A percentile compares a stretch with the other conserved stretches of the same genome.
Evolutionary conservation across 2,113 vertebrate genomes (phyloP).

Genomic region (Grallaria varia): DNA sequence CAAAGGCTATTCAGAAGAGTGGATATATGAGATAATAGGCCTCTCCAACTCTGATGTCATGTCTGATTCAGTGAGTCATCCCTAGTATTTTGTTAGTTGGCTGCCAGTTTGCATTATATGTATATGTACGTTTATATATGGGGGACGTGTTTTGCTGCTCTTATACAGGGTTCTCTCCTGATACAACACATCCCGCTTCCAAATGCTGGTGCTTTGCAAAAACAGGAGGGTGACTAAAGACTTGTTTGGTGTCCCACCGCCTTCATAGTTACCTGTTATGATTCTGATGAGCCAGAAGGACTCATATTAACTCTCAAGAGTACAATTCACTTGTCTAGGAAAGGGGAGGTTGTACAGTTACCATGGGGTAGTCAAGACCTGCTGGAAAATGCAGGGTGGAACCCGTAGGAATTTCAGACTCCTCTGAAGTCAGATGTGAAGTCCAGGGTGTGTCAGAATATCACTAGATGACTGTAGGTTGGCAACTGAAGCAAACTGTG

Average conservation of each 20-base stretch:
- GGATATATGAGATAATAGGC: constrained; percentile 42
- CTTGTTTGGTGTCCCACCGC: neutral
- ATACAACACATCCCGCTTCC: neutral
- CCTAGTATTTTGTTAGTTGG: neutral
- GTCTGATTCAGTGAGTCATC: neutral
- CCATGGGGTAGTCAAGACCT: neutral
- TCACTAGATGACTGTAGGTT: neutral
- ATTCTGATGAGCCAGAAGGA: neutral
- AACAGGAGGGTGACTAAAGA: neutral
- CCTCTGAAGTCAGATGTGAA: neutral
- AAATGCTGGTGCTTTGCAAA: neutral
- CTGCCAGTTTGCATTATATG: neutral
- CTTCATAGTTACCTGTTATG: neutral
- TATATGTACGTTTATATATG: neutral
- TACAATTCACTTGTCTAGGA: neutral
- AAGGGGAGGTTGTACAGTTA: neutral
- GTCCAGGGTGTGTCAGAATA: neutral
- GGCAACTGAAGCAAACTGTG: neutral
- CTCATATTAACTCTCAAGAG: neutral
- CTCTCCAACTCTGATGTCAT: constrained; percentile 38
- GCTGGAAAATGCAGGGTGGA: neutral
- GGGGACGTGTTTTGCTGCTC: neutral
- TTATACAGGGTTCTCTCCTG: neutral
- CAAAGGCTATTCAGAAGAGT: constrained; percentile 36
- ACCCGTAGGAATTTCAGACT: neutral